These are phyloP conservation scores for Cepaea nemoralis DNA, from an alignment of 1,140 invertebrate species.

Conservation along the genomic window DNA sequence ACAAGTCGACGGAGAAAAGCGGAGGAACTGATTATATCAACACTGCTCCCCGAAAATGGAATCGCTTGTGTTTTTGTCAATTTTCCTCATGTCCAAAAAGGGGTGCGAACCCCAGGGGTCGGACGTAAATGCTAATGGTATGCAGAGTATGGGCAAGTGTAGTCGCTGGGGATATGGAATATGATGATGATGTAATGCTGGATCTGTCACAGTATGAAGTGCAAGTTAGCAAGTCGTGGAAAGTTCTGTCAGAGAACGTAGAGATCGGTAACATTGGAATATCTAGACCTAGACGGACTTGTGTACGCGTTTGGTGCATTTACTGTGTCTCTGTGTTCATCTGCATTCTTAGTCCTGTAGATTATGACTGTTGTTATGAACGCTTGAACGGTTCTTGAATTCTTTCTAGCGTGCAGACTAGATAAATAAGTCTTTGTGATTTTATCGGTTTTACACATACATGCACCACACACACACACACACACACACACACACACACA, in stretches of 20 bases:
- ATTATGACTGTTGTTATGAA: too few relatives aligned
- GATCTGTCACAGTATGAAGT: not conserved
- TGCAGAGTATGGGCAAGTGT: conserved; percentile 13
- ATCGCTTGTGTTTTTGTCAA: not conserved
- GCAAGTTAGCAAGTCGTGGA: not conserved
- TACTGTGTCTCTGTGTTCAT: too few relatives aligned
- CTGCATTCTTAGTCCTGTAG: too few relatives aligned
- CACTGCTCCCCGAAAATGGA: conserved; percentile 7
- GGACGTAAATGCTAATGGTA: conserved; percentile 30
- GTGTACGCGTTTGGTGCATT: too few relatives aligned
- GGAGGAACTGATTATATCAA: conserved; percentile 5
- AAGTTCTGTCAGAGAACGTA: not conserved
- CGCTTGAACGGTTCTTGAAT: too few relatives aligned
- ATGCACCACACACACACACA: too few relatives aligned
- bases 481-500: too few relatives aligned
- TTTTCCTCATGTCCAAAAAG: not conserved
- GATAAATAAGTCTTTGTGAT: too few relatives aligned
- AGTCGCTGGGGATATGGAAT: conserved; percentile 1
- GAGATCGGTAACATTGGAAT: not conserved
- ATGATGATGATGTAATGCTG: conserved; percentile 4
- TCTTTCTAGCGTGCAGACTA: too few relatives aligned
- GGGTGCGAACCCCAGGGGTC: not conserved
- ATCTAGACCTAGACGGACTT: too few relatives aligned
- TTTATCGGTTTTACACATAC: too few relatives aligned
- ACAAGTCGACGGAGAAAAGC: not conserved